Percentiles rank a stretch among this genome's conserved stretches.
phyloP scores from a whole-genome alignment of 2,888 invertebrate genomes.

The Hybos culiciformis region DNA sequence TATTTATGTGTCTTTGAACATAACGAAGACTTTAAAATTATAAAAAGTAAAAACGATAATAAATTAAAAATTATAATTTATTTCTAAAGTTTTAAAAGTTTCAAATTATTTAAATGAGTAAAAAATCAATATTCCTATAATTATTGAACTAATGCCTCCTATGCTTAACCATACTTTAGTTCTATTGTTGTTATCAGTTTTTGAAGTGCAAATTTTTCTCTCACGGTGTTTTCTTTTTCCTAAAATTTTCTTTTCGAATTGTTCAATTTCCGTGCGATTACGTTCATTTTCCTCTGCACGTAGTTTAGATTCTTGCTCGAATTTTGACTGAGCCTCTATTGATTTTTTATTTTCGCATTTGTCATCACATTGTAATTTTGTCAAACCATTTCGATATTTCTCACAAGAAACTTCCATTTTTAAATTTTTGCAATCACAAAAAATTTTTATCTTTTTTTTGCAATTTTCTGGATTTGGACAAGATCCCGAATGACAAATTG shows the following conservation, averaged over 20 bases:
- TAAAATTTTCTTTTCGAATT: slow-evolving; percentile 62
- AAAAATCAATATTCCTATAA: no score
- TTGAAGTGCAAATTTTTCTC: no score
- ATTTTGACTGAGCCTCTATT: slow-evolving; percentile 38
- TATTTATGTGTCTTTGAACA: no score
- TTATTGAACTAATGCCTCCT: no score
- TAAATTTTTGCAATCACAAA: slow-evolving; percentile 63
- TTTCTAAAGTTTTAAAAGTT: no score
- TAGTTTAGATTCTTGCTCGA: slow-evolving; percentile 42
- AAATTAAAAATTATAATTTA: no score
- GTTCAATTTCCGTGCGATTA: slow-evolving; percentile 58
- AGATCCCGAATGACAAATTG: slow-evolving; percentile 56
- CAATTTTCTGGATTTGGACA: slow-evolving; percentile 57
- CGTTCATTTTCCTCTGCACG: slow-evolving; percentile 45
- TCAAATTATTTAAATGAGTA: no score
- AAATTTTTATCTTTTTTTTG: slow-evolving; percentile 62
- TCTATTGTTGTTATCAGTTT: no score
- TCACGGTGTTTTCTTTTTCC: slow-evolving; percentile 48
- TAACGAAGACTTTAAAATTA: no score
- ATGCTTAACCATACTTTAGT: no score
- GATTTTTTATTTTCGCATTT: slow-evolving; percentile 45
- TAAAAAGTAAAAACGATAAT: no score
- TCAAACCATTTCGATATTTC: slow-evolving; percentile 33
- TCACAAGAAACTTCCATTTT: slow-evolving; percentile 62
- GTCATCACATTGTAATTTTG: slow-evolving; percentile 46